Base-by-base conservation (phyloP, 2,113 vertebrate genomes). In the Sturnus vulgaris region DNA sequence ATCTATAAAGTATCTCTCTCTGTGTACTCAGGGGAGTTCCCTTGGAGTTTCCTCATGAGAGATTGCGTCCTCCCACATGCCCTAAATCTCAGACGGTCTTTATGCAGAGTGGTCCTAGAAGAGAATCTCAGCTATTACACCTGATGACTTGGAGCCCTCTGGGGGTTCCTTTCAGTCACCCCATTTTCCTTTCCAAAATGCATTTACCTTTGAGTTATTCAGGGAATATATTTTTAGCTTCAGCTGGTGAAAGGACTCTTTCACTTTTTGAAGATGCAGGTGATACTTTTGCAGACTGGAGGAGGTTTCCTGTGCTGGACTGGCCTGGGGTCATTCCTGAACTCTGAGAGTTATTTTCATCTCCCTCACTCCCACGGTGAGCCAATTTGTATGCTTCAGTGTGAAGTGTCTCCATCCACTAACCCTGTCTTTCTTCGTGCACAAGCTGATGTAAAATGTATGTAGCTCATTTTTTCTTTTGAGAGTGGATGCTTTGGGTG, bases 361-460 rank as follows among this genome's bases (percentile, higher is more conserved):
- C 76, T 55, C 46, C 0, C 17, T 93, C 63, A 40, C 52, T 86
- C 86, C 42, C 33, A 77, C 0, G 0, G 64, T 83, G 59, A 92
- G 85, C 40, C 68, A 57, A 92, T 94, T 90, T 88, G 68, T 94
- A 83, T 13, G 22, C 39, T 82, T 90, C 79, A 59, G 55, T 28
- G n/a, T 80, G 39, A 88, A 93, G 53, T 49, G 72, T 57, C 76
- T 92, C 47, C 42, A 37, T 86, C 59, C 53, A 49, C 78, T 77
- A 55, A 86, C 35, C 28, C 55, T 50, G 55, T 46, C 91, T 88
- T 22, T 92, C 71, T 95, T 88, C 4, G 31, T 66, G 64, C 42
- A 53, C 37, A 92, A 93, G n/a, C 69, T 91, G 72, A 78, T 93
- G 80, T 89, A 91, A 95, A 92, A 92, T 93, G 31, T 39, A 89